phyloP scores from a whole-genome alignment of 2,113 vertebrate genomes.

The Syngnathoides biaculeatus region DNA sequence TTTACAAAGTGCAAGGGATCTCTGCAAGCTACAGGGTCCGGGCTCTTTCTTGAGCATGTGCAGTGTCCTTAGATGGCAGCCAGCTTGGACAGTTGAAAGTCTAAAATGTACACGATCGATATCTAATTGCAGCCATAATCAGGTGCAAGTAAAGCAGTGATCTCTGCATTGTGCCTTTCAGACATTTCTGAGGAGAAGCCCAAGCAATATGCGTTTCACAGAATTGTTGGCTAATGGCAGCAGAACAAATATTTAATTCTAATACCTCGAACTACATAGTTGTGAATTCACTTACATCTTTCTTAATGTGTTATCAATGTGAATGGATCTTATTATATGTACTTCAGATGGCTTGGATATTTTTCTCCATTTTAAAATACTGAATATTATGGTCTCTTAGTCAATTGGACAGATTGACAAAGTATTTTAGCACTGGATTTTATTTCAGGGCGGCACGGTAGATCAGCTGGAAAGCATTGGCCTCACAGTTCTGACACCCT shows the following conservation, averaged over 20 bases:
- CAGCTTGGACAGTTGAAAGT: slow-evolving; percentile 32
- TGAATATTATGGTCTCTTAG: background rate
- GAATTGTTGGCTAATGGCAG: slow-evolving; percentile 13
- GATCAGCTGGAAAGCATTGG: too few relatives aligned
- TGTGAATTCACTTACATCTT: slow-evolving; percentile 18
- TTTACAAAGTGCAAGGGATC: slow-evolving; percentile 68
- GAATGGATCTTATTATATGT: background rate
- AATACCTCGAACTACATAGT: slow-evolving; percentile 4
- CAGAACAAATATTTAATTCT: slow-evolving; percentile 27
- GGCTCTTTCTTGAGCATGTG: slow-evolving; percentile 53
- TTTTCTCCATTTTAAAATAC: background rate
- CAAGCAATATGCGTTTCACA: slow-evolving; percentile 32
- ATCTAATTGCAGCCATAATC: slow-evolving; percentile 61
- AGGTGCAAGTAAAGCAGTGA: slow-evolving; percentile 40
- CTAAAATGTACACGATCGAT: slow-evolving; percentile 32
- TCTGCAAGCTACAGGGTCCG: slow-evolving; percentile 57
- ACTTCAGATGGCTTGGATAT: background rate
- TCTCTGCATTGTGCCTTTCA: slow-evolving; percentile 22
- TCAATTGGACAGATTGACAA: background rate
- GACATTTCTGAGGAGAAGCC: slow-evolving; percentile 19
- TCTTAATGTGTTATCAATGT: background rate
- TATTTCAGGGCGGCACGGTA: too few relatives aligned
- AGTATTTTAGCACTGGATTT: background rate
- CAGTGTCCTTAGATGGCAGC: slow-evolving; percentile 58
- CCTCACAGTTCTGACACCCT: too few relatives aligned